These are phyloP conservation scores for Oreochromis aureus DNA, from an alignment of 2,113 vertebrate genomes.

Conservation along the genomic window DNA sequence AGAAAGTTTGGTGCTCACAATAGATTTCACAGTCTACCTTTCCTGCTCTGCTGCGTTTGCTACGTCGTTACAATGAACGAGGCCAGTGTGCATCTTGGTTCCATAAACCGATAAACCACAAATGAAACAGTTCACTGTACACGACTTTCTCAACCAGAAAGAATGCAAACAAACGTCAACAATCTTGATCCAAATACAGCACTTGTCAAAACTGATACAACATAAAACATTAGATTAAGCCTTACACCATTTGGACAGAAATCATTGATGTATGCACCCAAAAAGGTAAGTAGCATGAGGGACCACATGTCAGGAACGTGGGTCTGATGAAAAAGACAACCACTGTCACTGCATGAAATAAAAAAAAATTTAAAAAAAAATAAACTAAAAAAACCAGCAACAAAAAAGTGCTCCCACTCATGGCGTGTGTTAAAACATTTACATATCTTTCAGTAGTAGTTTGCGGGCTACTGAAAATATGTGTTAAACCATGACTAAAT, in stretches of 20 bases:
- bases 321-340: neutral
- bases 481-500: neutral
- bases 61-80: neutral
- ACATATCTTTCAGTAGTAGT: neutral
- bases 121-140: neutral
- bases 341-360: neutral
- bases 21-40: neutral
- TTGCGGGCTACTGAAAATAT: neutral
- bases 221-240: neutral
- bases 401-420: neutral
- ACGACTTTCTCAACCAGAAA: neutral
- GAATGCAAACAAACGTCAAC: neutral
- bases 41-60: neutral
- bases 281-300: neutral
- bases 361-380: neutral
- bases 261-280: too few relatives aligned
- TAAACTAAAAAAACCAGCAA: neutral
- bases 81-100: neutral
- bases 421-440: neutral
- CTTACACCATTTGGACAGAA: neutral
- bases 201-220: neutral
- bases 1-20: neutral
- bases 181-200: neutral
- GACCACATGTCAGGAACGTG: accelerated
- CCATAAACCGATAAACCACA: neutral